Conservation (phyloP, 2,888 invertebrate genomes). For the Horisme vitalbata region DNA sequence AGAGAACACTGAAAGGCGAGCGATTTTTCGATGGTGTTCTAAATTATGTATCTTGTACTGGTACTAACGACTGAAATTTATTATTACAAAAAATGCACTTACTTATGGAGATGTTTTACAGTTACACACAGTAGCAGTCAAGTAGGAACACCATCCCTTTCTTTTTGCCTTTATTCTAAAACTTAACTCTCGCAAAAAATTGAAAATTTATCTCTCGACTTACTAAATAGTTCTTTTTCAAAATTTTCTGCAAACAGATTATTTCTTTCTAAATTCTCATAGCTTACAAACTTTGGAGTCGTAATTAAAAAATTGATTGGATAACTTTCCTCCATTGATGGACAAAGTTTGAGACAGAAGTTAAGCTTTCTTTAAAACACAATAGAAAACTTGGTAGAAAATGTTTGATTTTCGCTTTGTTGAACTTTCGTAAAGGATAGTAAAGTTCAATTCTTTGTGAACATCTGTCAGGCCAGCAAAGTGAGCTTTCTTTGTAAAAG, state of each 20-base stretch:
- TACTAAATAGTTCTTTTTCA: too few relatives aligned
- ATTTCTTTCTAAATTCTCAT: constrained; percentile 1
- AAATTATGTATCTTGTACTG: too few relatives aligned
- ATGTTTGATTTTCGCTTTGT: constrained; percentile 13
- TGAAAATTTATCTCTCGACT: too few relatives aligned
- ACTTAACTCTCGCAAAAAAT: too few relatives aligned
- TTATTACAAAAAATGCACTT: too few relatives aligned
- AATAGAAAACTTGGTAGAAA: constrained; percentile 22
- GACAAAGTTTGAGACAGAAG: constrained; percentile 38
- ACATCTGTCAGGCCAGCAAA: not conserved
- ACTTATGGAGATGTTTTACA: too few relatives aligned
- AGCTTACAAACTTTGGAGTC: constrained; percentile 23
- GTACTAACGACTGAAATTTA: too few relatives aligned
- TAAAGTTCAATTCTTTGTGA: constrained; percentile 4
- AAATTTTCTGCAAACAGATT: not conserved
- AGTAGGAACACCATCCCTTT: too few relatives aligned
- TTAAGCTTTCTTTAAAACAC: constrained; percentile 32
- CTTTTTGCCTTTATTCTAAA: too few relatives aligned
- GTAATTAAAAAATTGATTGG: constrained; percentile 49
- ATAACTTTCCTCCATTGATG: constrained; percentile 44
- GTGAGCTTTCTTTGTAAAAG: not conserved
- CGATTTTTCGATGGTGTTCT: too few relatives aligned
- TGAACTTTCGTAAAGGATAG: constrained; percentile 10
- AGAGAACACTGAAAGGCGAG: too few relatives aligned
- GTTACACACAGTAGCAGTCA: too few relatives aligned